These are phyloP conservation scores for Campoplex nolae DNA, from an alignment of 2,888 invertebrate species.

Conservation along the genomic window DNA sequence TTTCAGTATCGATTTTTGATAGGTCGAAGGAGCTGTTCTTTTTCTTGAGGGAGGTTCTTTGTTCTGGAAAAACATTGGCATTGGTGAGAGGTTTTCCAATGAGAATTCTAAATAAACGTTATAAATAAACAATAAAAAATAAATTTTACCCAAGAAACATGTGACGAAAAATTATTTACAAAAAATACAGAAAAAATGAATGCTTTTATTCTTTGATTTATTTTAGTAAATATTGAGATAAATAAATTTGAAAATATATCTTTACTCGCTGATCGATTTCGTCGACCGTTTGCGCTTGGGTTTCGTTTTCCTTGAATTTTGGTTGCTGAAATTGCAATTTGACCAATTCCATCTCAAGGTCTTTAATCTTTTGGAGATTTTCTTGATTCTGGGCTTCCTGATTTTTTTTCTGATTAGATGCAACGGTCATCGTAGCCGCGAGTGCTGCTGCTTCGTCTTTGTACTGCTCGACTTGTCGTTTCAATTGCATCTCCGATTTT, in stretches of 20 bases:
- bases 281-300: background rate
- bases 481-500: constrained; percentile 52
- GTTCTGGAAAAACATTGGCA: constrained; percentile 31
- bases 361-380: constrained; percentile 36
- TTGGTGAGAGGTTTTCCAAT: background rate
- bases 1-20: constrained; percentile 63
- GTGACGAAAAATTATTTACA: background rate
- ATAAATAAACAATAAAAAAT: background rate
- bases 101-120: background rate
- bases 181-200: background rate
- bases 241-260: background rate
- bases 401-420: constrained; percentile 43
- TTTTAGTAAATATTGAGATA: background rate
- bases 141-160: background rate
- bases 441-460: constrained; percentile 26
- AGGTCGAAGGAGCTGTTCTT: background rate
- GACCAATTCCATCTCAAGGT: constrained; percentile 60
- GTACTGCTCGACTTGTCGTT: constrained; percentile 50
- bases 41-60: constrained; percentile 24
- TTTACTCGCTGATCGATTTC: constrained; percentile 42
- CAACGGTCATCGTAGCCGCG: constrained; percentile 9
- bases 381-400: constrained; percentile 46
- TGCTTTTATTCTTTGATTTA: background rate
- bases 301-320: background rate
- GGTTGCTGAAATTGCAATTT: constrained; percentile 53